These are phyloP conservation scores for Gastrophysa polygoni DNA, from an alignment of 2,888 invertebrate genomes.

Conservation along the genomic window DNA sequence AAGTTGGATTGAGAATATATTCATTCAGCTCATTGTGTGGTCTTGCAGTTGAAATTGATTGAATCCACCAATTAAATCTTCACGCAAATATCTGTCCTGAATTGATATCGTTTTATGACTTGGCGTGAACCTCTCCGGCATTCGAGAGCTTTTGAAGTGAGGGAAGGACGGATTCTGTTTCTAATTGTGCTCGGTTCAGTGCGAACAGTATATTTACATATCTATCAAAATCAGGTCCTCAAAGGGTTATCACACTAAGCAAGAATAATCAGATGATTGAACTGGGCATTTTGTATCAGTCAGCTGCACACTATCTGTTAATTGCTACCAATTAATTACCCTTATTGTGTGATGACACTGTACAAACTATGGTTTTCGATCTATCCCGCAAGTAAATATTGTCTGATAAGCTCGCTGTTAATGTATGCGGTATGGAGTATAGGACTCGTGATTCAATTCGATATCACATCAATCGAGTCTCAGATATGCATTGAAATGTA, in stretches of 20 bases:
- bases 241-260: constrained; percentile 57
- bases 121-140: background rate
- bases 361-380: constrained; percentile 50
- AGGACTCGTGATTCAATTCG: too few species aligned
- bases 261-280: constrained; percentile 59
- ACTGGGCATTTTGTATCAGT: constrained; percentile 60
- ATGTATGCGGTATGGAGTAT: too few species aligned
- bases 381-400: constrained; percentile 48
- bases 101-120: background rate
- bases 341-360: constrained; percentile 53
- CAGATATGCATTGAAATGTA: too few species aligned
- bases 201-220: constrained; percentile 53
- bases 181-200: constrained; percentile 49
- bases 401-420: constrained; percentile 2
- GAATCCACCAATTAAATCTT: background rate
- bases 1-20: too few species aligned
- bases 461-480: too few species aligned
- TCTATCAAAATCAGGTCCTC: constrained; percentile 56
- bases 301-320: constrained; percentile 59
- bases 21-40: background rate
- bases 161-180: constrained; percentile 40
- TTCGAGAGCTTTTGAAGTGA: background rate
- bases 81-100: background rate
- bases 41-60: background rate
- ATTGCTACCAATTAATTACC: constrained; percentile 57